Evolutionary conservation across 2,113 vertebrate species (phyloP).

Genomic region (Pteropus alecto): DNA sequence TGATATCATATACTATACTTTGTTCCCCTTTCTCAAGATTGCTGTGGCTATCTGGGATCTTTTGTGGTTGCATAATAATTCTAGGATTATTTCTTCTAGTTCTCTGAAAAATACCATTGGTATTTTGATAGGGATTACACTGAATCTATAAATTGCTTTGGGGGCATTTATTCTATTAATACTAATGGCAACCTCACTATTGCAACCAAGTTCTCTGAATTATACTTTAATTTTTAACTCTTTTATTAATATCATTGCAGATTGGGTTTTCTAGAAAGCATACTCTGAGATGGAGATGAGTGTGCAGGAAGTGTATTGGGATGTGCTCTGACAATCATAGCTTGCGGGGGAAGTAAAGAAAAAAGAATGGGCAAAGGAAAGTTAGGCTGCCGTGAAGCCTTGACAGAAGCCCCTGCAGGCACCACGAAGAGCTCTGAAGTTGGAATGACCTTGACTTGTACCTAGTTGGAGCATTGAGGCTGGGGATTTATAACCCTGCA

Average conservation of each 20-base stretch:
- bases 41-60: too few relatives aligned
- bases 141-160: too few relatives aligned
- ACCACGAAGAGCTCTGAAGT: rapidly evolving
- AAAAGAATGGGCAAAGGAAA: neutral
- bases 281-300: neutral
- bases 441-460: neutral
- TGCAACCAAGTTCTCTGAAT: neutral
- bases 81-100: too few relatives aligned
- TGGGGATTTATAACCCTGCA: rapidly evolving
- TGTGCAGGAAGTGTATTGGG: neutral
- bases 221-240: neutral
- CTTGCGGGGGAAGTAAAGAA: neutral
- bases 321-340: neutral
- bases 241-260: neutral
- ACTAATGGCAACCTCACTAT: neutral
- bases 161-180: neutral
- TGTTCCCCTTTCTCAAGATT: too few relatives aligned
- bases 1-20: too few relatives aligned
- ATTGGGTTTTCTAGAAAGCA: neutral
- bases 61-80: too few relatives aligned
- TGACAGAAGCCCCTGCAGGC: neutral
- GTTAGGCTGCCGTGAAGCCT: neutral
- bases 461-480: too few relatives aligned
- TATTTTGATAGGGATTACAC: too few relatives aligned
- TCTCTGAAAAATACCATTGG: too few relatives aligned